phyloP scores from a whole-genome alignment of 92 coral and sea anemone species.

The Plumapathes pennacea region DNA sequence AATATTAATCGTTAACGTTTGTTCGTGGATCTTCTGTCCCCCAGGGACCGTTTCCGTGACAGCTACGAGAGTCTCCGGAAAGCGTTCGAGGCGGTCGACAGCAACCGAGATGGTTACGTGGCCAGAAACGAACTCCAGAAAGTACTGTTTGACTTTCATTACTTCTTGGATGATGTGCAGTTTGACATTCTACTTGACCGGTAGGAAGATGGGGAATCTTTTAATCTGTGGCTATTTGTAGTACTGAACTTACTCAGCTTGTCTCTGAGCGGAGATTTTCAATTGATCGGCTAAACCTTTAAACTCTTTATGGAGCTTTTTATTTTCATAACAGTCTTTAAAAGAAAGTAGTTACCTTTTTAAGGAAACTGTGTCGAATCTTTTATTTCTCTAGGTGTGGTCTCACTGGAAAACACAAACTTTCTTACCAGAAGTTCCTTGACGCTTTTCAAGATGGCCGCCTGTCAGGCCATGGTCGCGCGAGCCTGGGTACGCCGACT shows the following conservation, averaged over 20 bases:
- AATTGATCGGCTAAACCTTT: too few species aligned
- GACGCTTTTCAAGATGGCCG: conserved; percentile 76
- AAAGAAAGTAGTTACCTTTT: too few species aligned
- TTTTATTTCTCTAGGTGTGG: conserved; percentile 71
- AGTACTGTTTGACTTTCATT: conserved; percentile 81
- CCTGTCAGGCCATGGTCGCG: conserved; percentile 84
- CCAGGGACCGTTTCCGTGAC: conserved; percentile 84
- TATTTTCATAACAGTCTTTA: too few species aligned
- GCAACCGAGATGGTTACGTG: conserved; percentile 88
- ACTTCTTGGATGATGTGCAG: conserved; percentile 76
- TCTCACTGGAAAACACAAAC: conserved; percentile 63
- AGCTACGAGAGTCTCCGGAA: conserved; percentile 85
- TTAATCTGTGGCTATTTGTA: too few species aligned
- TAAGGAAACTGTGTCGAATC: too few species aligned
- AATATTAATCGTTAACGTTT: too few species aligned
- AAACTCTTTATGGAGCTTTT: too few species aligned
- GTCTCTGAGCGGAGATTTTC: too few species aligned
- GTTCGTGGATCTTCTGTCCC: too few species aligned
- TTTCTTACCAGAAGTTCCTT: conserved; percentile 85
- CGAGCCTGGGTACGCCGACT: conserved; percentile 73
- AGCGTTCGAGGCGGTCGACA: conserved; percentile 90
- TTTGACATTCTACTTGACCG: conserved; percentile 73
- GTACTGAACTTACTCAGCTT: too few species aligned
- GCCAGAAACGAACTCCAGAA: conserved; percentile 81
- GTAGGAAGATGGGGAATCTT: too few species aligned